Conservation (phyloP, 2,113 vertebrate species). For the Eudorcas thomsonii region DNA sequence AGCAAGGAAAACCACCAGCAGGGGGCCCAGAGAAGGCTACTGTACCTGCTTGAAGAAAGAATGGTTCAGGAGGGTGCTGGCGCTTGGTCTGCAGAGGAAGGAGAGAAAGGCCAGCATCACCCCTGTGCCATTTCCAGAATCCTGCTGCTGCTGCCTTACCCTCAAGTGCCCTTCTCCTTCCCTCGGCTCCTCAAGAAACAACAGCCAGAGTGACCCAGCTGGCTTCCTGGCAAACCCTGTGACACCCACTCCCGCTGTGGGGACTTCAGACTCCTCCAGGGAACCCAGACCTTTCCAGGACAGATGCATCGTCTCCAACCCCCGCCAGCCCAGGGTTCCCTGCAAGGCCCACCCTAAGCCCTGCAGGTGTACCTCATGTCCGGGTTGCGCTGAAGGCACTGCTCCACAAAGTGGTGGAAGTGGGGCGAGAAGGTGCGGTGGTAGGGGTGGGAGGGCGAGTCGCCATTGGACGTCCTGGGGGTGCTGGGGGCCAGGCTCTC, state of each 20-base stretch:
- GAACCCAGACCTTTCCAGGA: neutral
- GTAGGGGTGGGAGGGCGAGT: slow-evolving; percentile 90
- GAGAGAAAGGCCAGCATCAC: neutral
- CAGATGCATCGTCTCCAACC: neutral
- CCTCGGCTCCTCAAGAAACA: neutral
- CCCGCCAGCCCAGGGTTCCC: neutral
- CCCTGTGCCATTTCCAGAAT: neutral
- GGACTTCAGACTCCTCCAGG: neutral
- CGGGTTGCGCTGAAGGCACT: slow-evolving; percentile 93
- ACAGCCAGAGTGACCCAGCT: neutral
- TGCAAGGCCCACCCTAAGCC: neutral
- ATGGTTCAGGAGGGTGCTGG: slow-evolving; percentile 89
- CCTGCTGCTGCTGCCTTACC: neutral
- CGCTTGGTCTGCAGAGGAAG: slow-evolving; percentile 87
- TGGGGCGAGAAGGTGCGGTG: slow-evolving; percentile 93
- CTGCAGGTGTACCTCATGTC: slow-evolving; percentile 86
- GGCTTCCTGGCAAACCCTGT: neutral
- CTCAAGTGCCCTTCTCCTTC: neutral
- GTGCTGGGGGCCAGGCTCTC: slow-evolving; percentile 84
- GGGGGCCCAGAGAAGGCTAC: neutral
- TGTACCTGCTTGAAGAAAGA: slow-evolving; percentile 98
- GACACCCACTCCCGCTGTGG: neutral
- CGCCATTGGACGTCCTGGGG: slow-evolving; percentile 88
- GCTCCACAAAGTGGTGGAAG: slow-evolving; percentile 95
- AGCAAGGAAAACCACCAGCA: neutral